Evolutionary conservation across 1,140 invertebrate species (phyloP), one percentile per base, ranked within the genome.

Genomic region (Scaptomyza graminum): DNA sequence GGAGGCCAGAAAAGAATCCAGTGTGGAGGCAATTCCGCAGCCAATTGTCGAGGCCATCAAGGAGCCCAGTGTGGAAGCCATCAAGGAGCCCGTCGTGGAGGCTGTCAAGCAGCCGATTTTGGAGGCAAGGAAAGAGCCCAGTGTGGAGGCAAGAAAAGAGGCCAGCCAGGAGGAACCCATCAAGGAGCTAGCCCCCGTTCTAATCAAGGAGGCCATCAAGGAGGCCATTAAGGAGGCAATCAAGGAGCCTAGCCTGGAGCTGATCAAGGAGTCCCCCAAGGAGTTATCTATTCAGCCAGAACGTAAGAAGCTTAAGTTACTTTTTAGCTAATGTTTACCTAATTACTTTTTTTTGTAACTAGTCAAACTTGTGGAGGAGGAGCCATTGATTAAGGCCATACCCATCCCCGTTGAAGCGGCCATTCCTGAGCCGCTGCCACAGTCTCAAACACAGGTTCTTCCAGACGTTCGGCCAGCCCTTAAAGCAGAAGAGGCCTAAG

Each of bases 341-440:
- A 1, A 16, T 37, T 16, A 9, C 34, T 11, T 31, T 3, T 3
- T 54, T n/a, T 3, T 11, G 6, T 11, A 2, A 12, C 5, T 12
- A 59, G 70, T 37, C 49, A 65, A 65, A 54, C 18, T 15, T 3
- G 13, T 18, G 37, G 39, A 65, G 34, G 50, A 57, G 16, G 62
- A 68, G 47, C 70, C 56, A 7, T 52, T 57, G 46, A 60, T 79
- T 44, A 88, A 88, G 64, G 47, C 71, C 15, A 46, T 54, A 12
- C 44, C 59, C 13, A n/a, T 34, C 16, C 50, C 68, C 28, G 43
- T 13, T 44, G 39, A 66, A 8, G 67, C 44, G 16, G 28, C 69
- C 13, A 55, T 79, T 43, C 47, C 69, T 6, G 68, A 71, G 3
- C 16, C 64, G 34, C 60, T 62, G 46, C 60, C 71, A 44, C 77